Conservation (phyloP, 2,113 vertebrate genomes). For the Atherinomorus stipes region DNA sequence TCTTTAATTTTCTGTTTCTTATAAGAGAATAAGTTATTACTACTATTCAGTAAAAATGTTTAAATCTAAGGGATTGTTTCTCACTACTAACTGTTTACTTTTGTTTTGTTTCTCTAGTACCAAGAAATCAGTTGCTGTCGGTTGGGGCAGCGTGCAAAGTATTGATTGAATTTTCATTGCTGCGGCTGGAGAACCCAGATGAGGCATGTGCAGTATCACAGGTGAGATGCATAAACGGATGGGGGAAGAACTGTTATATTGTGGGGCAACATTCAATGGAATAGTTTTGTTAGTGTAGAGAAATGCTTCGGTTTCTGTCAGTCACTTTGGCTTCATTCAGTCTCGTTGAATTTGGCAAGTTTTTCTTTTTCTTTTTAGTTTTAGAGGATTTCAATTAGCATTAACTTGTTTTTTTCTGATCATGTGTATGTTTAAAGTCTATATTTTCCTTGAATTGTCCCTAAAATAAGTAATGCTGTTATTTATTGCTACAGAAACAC, state of each 20-base stretch:
- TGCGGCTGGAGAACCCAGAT: constrained; percentile 96
- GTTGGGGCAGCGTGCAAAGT: constrained; percentile 98
- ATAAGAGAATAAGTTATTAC: background rate
- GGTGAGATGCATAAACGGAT: constrained; percentile 78
- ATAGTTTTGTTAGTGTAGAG: too few relatives aligned
- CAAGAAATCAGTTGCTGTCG: constrained; percentile 94
- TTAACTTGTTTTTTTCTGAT: background rate
- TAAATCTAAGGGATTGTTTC: background rate
- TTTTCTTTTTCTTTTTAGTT: background rate
- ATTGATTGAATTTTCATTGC: constrained; percentile 95
- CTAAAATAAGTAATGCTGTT: constrained; percentile 1
- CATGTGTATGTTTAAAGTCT: background rate
- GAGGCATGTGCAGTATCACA: constrained; percentile 98
- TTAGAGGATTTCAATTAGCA: background rate
- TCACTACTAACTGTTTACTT: background rate
- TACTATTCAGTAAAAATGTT: background rate
- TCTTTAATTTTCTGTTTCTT: constrained; percentile 13
- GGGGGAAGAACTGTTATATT: background rate
- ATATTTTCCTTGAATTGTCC: background rate
- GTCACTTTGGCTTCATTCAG: background rate
- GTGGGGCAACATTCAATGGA: background rate
- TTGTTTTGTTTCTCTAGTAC: constrained; percentile 82
- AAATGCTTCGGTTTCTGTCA: too few relatives aligned
- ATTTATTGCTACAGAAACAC: constrained; percentile 87
- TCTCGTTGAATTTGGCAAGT: background rate